phyloP scores from a whole-genome alignment of 2,888 invertebrate species.

The Crossocerus cetratus region DNA sequence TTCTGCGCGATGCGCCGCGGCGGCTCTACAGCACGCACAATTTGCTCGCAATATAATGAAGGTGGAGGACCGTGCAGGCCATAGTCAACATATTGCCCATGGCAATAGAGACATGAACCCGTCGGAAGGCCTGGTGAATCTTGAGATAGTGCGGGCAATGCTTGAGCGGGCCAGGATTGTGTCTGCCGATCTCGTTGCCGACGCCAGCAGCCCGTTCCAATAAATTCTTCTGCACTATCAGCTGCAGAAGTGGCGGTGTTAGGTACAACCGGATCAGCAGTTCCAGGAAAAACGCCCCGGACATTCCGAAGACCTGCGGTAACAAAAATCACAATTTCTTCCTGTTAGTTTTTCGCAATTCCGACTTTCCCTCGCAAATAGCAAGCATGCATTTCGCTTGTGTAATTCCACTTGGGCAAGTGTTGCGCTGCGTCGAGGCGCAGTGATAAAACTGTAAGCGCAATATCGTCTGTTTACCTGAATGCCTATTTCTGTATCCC shows the following conservation, averaged over 20 bases:
- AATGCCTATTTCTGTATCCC: slow-evolving; percentile 78
- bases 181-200: slow-evolving; percentile 87
- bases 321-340: neutral
- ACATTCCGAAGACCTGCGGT: slow-evolving; percentile 81
- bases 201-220: slow-evolving; percentile 87
- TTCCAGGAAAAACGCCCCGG: slow-evolving; percentile 85
- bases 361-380: slow-evolving; percentile 4
- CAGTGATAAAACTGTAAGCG: neutral
- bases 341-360: no score
- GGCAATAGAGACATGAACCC: slow-evolving; percentile 87
- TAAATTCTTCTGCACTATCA: slow-evolving; percentile 86
- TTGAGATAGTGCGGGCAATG: slow-evolving; percentile 89
- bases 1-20: neutral
- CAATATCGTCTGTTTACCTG: slow-evolving; percentile 75
- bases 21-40: slow-evolving; percentile 69
- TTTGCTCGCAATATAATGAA: slow-evolving; percentile 82
- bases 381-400: neutral
- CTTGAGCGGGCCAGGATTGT: slow-evolving; percentile 84
- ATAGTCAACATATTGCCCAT: slow-evolving; percentile 87
- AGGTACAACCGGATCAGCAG: slow-evolving; percentile 87
- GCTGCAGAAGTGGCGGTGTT: slow-evolving; percentile 85
- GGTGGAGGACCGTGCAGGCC: slow-evolving; percentile 83
- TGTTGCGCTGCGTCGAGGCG: neutral
- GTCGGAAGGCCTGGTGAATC: slow-evolving; percentile 86
- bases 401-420: neutral